Percentiles rank a stretch among this genome's conserved stretches.
Conservation (phyloP, 2,113 vertebrate genomes). For the Aspidoscelis tigris region DNA sequence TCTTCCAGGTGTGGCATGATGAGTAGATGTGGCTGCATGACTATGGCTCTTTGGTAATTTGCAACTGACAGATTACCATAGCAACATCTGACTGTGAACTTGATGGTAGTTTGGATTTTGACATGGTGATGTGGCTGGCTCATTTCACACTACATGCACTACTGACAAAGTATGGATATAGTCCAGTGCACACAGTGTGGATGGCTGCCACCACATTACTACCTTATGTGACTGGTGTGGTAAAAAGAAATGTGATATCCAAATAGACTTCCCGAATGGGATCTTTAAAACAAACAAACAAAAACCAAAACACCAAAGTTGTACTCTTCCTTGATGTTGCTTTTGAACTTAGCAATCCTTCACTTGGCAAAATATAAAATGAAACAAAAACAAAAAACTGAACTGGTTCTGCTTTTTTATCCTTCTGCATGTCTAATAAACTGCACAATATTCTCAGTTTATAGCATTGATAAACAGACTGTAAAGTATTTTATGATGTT, state of each 20-base stretch:
- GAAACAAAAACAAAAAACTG: constrained; percentile 33
- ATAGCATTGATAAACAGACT: constrained; percentile 70
- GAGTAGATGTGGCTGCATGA: too few relatives aligned
- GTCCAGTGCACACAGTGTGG: too few relatives aligned
- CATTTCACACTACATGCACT: too few relatives aligned
- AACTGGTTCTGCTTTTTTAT: constrained; percentile 66
- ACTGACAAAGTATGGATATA: too few relatives aligned
- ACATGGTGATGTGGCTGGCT: too few relatives aligned
- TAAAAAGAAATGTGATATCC: not conserved
- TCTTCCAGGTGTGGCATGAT: too few relatives aligned
- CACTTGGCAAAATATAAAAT: constrained; percentile 12
- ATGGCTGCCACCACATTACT: too few relatives aligned
- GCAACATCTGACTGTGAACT: too few relatives aligned
- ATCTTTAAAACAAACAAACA: not conserved
- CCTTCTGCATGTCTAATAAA: constrained; percentile 69
- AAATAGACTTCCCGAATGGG: not conserved
- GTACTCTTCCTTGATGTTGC: not conserved
- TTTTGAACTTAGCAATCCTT: constrained; percentile 27
- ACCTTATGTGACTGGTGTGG: too few relatives aligned
- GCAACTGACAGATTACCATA: too few relatives aligned
- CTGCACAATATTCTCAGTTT: constrained; percentile 67
- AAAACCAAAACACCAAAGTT: not conserved
- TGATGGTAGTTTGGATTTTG: too few relatives aligned
- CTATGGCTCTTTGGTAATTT: too few relatives aligned
- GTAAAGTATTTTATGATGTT: constrained; percentile 64